A percentile compares a stretch with the other conserved stretches of the same genome.
These are phyloP conservation scores for Tachina grossa DNA, from an alignment of 2,888 invertebrate genomes.

Conservation along the genomic window DNA sequence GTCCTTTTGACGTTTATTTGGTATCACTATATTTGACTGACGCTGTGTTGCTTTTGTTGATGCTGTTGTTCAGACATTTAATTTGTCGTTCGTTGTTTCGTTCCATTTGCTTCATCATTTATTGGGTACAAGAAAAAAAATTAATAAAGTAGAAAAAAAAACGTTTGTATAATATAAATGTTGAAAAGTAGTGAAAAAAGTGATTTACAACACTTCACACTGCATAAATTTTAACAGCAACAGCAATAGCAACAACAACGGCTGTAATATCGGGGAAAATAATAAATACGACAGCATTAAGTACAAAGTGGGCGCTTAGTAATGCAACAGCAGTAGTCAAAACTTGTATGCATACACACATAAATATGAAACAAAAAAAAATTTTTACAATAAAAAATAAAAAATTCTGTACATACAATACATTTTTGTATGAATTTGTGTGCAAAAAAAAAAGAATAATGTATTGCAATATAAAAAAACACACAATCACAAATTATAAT, in stretches of 20 bases:
- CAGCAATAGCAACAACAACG: conserved; percentile 10
- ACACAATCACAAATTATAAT: not conserved
- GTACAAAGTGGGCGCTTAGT: conserved; percentile 68
- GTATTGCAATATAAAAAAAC: not conserved
- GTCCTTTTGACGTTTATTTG: conserved; percentile 32
- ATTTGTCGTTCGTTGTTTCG: conserved; percentile 53
- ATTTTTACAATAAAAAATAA: not conserved
- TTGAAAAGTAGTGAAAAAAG: conserved; percentile 69
- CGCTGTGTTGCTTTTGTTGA: conserved; percentile 1
- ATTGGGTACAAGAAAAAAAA: conserved; percentile 32
- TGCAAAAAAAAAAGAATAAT: not conserved
- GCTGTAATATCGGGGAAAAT: conserved; percentile 37
- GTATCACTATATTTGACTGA: conserved; percentile 14
- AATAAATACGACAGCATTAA: conserved; percentile 63
- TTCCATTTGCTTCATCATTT: conserved; percentile 61
- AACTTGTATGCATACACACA: conserved; percentile 34
- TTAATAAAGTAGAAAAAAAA: not conserved
- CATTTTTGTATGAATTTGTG: not conserved
- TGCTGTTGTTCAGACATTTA: conserved; percentile 9
- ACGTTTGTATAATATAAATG: conserved; percentile 62
- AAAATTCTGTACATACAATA: not conserved
- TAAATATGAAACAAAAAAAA: conserved; percentile 7
- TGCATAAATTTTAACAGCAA: conserved; percentile 63
- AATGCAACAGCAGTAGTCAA: conserved; percentile 50
- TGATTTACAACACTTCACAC: conserved; percentile 73